Conservation (phyloP, 2,797 vertebrate genomes). For the Periparus ater region DNA sequence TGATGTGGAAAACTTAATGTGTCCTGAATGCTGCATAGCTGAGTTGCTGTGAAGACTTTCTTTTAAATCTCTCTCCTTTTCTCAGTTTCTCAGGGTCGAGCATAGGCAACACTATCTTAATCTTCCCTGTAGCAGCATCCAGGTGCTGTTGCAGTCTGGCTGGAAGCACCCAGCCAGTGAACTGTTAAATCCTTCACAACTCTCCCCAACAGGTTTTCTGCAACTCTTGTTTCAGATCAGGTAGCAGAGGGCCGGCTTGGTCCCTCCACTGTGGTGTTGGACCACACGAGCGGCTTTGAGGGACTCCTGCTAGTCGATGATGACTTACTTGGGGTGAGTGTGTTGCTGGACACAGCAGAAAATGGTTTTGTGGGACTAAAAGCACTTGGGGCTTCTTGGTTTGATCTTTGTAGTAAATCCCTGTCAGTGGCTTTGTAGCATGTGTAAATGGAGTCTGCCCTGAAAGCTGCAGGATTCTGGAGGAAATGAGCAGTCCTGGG, state of each 20-base stretch:
- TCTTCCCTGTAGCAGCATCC: neutral
- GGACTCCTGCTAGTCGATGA: conserved; percentile 95
- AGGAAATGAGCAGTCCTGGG: neutral
- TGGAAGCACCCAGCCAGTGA: neutral
- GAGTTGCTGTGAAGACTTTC: neutral
- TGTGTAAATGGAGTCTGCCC: neutral
- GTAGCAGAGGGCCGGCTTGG: conserved; percentile 87
- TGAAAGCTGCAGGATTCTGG: neutral
- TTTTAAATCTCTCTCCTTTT: neutral
- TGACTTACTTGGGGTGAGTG: conserved; percentile 93
- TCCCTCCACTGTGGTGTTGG: conserved; percentile 90
- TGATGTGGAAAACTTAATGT: neutral
- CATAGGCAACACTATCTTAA: neutral
- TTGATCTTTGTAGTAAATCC: neutral
- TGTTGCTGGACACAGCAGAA: neutral
- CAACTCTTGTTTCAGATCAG: conserved; percentile 78
- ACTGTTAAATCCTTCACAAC: neutral
- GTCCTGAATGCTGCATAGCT: neutral
- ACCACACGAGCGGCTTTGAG: conserved; percentile 97
- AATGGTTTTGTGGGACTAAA: neutral
- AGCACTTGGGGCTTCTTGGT: neutral
- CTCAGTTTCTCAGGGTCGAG: neutral
- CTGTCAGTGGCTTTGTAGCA: neutral
- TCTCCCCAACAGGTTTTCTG: neutral
- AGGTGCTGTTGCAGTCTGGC: neutral